Conservation (phyloP, 2,888 invertebrate genomes). For the Phyto melanocephala region DNA sequence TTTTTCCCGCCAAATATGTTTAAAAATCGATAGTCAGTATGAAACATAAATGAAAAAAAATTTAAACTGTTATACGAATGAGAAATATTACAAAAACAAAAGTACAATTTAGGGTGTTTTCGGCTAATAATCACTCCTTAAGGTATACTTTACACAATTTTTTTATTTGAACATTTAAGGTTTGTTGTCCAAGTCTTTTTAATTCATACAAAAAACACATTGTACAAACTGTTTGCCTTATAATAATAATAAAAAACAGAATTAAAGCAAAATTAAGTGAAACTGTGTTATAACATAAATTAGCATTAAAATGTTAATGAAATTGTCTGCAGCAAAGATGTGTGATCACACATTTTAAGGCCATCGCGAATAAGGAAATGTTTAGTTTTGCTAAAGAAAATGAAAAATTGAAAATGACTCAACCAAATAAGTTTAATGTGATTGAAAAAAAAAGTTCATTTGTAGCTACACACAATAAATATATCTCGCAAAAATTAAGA, state of each 20-base stretch:
- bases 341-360: neutral
- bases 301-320: conserved; percentile 17
- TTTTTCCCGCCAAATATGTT: too few relatives aligned
- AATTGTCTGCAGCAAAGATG: neutral
- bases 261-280: neutral
- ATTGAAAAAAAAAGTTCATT: too few relatives aligned
- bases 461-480: too few relatives aligned
- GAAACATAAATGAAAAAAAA: too few relatives aligned
- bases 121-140: neutral
- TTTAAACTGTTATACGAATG: too few relatives aligned
- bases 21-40: too few relatives aligned
- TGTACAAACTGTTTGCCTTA: neutral
- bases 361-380: neutral
- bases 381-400: too few relatives aligned
- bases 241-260: neutral
- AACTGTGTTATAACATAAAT: neutral
- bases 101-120: too few relatives aligned
- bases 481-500: too few relatives aligned
- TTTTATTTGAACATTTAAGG: neutral
- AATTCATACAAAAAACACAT: neutral
- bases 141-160: neutral
- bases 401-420: too few relatives aligned
- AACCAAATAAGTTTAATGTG: too few relatives aligned
- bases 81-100: too few relatives aligned
- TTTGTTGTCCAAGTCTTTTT: conserved; percentile 33